Evolutionary conservation across 2,113 vertebrate genomes (phyloP).

Genomic region (Charina bottae): DNA sequence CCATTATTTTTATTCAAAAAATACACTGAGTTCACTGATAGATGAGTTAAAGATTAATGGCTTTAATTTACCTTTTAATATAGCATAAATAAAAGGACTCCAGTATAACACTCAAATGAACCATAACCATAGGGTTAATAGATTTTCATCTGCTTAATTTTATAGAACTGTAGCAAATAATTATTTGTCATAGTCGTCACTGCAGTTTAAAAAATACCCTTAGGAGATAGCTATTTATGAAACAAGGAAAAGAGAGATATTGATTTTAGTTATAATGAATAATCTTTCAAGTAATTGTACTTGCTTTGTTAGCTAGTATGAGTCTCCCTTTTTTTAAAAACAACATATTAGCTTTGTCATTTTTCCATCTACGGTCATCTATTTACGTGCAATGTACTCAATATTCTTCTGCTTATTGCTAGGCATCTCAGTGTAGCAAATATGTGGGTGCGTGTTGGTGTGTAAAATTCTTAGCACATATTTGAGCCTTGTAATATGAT

Average conservation of each 20-base stretch:
- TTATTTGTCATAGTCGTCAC: slow-evolving; percentile 71
- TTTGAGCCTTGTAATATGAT: slow-evolving; percentile 9
- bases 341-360: background rate
- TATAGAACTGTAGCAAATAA: slow-evolving; percentile 76
- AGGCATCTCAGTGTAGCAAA: background rate
- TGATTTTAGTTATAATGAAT: slow-evolving; percentile 70
- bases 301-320: slow-evolving; percentile 41
- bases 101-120: slow-evolving; percentile 76
- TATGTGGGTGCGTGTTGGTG: background rate
- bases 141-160: slow-evolving; percentile 80
- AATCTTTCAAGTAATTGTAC: slow-evolving; percentile 58
- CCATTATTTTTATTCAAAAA: slow-evolving; percentile 56
- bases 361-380: slow-evolving; percentile 19
- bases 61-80: slow-evolving; percentile 81
- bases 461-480: background rate
- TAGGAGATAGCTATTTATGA: slow-evolving; percentile 55
- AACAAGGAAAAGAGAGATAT: slow-evolving; percentile 53
- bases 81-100: slow-evolving; percentile 73
- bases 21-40: slow-evolving; percentile 56
- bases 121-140: slow-evolving; percentile 76
- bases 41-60: slow-evolving; percentile 79
- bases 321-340: slow-evolving; percentile 25
- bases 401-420: slow-evolving; percentile 19
- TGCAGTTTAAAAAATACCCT: slow-evolving; percentile 69
- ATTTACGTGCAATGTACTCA: background rate